phyloP scores from a whole-genome alignment of 1,140 invertebrate species.

The Aphelinus certus region DNA sequence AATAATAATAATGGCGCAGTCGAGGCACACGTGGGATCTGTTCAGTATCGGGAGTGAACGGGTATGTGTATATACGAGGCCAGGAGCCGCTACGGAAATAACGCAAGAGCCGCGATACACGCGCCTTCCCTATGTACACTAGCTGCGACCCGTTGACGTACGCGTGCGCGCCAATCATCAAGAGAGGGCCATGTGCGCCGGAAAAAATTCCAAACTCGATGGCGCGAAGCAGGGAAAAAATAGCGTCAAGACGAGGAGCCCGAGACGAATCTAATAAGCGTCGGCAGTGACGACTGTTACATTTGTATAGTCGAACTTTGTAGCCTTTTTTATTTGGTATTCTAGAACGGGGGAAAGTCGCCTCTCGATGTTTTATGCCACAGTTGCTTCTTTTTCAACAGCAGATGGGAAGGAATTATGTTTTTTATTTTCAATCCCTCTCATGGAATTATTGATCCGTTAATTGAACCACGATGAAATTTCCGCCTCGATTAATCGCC shows the following conservation, averaged over 20 bases:
- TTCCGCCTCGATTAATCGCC: too few species aligned
- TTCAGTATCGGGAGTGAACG: background rate
- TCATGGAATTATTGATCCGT: too few species aligned
- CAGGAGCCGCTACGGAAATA: constrained; percentile 22
- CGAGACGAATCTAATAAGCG: constrained; percentile 24
- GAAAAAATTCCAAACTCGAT: constrained; percentile 4
- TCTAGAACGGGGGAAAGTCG: too few species aligned
- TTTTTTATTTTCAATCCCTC: too few species aligned
- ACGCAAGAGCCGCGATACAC: constrained; percentile 4
- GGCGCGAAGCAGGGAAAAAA: constrained; percentile 11
- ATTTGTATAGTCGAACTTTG: too few species aligned
- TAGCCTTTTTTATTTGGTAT: too few species aligned
- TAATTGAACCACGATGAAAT: too few species aligned
- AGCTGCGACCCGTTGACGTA: constrained; percentile 20
- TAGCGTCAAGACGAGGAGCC: constrained; percentile 13
- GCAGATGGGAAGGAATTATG: too few species aligned
- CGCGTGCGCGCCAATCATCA: constrained; percentile 34
- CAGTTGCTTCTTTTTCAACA: too few species aligned
- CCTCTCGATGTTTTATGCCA: too few species aligned
- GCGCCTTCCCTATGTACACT: constrained; percentile 4
- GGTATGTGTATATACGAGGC: background rate
- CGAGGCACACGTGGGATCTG: constrained; percentile 32
- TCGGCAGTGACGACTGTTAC: too few species aligned
- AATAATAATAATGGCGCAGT: constrained; percentile 29
- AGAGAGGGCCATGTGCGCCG: constrained; percentile 47